Conservation (phyloP, 2,888 invertebrate species). For the Oscheius sp. region DNA sequence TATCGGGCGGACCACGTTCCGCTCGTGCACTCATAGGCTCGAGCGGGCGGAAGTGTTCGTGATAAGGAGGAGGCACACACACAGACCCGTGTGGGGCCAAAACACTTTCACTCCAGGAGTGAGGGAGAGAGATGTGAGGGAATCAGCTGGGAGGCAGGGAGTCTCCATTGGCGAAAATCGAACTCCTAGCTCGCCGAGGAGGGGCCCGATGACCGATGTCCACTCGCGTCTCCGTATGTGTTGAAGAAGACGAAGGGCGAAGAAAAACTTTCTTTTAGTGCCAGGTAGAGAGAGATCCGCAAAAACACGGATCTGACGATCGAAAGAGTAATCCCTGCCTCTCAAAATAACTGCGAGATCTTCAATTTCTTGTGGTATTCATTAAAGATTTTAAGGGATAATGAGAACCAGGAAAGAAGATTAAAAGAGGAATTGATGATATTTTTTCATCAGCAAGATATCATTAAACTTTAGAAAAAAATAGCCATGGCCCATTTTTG, state of each 20-base stretch:
- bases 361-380: background rate
- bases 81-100: slow-evolving; percentile 1
- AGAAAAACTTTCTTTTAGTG: too few species aligned
- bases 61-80: slow-evolving; percentile 25
- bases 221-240: background rate
- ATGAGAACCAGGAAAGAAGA: too few species aligned
- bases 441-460: too few species aligned
- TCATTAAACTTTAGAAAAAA: too few species aligned
- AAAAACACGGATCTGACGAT: too few species aligned
- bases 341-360: slow-evolving; percentile 9
- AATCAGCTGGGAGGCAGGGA: background rate
- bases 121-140: background rate
- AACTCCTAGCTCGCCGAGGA: slow-evolving; percentile 3
- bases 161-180: slow-evolving; percentile 10
- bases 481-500: too few species aligned
- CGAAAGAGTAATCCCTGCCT: too few species aligned
- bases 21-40: slow-evolving; percentile 30
- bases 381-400: too few species aligned
- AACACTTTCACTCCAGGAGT: too few species aligned
- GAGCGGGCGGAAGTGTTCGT: slow-evolving; percentile 28
- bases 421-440: too few species aligned
- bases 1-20: slow-evolving; percentile 19
- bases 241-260: background rate
- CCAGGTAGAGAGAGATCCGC: too few species aligned
- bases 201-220: slow-evolving; percentile 10